Evolutionary conservation across 2,113 vertebrate species (phyloP), one percentile per base, ranked within the genome.

Genomic region (Xiphophorus hellerii): DNA sequence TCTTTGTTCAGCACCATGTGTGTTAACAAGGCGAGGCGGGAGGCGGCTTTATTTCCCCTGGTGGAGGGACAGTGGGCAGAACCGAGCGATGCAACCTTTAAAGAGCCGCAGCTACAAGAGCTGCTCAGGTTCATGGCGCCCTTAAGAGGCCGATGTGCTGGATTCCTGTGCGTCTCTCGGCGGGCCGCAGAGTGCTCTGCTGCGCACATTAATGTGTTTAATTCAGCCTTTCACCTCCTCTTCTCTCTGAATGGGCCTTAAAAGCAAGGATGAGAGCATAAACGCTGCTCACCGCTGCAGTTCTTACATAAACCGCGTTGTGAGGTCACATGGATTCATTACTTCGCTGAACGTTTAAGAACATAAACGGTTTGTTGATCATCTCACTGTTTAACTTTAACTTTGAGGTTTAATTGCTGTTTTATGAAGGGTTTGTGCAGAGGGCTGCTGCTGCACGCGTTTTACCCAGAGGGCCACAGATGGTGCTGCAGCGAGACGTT

Each of bases 121-220:
- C 81, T 72, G 64, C 78, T 81, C 42, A 60, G 70, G 71, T 73
- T 65, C 62, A 63, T 84, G 70, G 68, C 11, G 61, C 73, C 77
- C 78, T 88, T 81, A 76, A 78, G 69, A 82, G 85, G 30, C 27
- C 31, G 31, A 78, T 76, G 60, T 70, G 30, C 48, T 65, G 80
- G 80, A 73, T 77, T 71, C 83, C 27, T 70, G 65, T 74, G 74
- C 44, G 58, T 61, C 64, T 80, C 74, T 83, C 31, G n/a, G 11
- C 31, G 62, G 29, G 71, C 12, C 20, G 37, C 76, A 72, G 62
- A 85, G 83, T 62, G 87, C 29, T 69, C 75, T 72, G 17, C 69
- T 68, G 71, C 80, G 82, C 71, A 63, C 77, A 70, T 87, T 89
- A 89, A 83, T 89, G 79, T 76, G 51, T 86, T 86, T 87, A 27